Base-by-base conservation (phyloP, 1,140 invertebrate genomes). In the Carcinoscorpius rotundicauda region DNA sequence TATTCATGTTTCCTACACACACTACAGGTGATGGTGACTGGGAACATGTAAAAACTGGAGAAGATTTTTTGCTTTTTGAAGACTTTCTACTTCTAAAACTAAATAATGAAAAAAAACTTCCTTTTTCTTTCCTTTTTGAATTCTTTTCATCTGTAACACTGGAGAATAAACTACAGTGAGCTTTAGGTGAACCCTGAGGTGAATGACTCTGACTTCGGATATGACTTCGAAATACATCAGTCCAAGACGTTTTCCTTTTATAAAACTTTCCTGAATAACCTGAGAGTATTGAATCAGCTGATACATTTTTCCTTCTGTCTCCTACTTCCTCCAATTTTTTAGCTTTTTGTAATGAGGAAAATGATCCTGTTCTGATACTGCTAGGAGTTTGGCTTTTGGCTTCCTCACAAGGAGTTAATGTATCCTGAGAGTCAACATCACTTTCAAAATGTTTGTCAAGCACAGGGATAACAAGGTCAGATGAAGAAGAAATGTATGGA, bases 401-500 rank as follows among this genome's bases (percentile, higher is more conserved):
- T 10, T 60, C 51, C 10, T 68, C 64, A 61, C 61, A 62, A 51
- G 68, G 68, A 49, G 68, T 69, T 51, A 69, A 6, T 9, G 68
- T 67, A 60, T 61, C 64, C 50, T 69, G 65, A 6, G 68, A 69
- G 52, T 66, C 66, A 63, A 62, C 63, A 55, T 69, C 68, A 55
- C 63, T 64, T 50, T 69, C 68, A 59, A 8, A n/a, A 6, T 6
- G n/a, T 8, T 8, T 55, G 53, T 55, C 53, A 55, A 69, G 58
- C 4, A 58, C 59, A n/a, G 65, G 65, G 10, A 65, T 66, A 3
- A 65, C 66, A 11, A 66, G 62, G 10, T 63, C 62, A 8, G 68
- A 69, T 8, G 52, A 10, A 9, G 66, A 66, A n/a, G 66, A 49
- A 48, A 65, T 68, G 51, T 62, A 65, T 62, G 68, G 66, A 10